These are phyloP conservation scores for Hesperophylax magnus DNA, from an alignment of 1,140 invertebrate species.

Conservation along the genomic window DNA sequence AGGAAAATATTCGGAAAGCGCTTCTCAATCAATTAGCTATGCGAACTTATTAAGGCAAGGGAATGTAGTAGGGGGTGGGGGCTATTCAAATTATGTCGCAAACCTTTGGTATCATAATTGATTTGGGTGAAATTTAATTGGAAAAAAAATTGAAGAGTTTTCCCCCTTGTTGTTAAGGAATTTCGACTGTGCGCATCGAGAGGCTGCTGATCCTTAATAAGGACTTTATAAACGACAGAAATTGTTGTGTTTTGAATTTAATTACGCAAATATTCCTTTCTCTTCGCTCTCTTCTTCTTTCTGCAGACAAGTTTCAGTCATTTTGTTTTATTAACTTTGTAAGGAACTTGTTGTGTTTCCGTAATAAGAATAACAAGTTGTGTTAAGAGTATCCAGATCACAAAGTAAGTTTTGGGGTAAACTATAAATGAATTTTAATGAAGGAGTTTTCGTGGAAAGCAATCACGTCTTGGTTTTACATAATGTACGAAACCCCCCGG, in stretches of 20 bases:
- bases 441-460: too few relatives aligned
- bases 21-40: constrained; percentile 49
- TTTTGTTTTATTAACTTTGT: too few relatives aligned
- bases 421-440: too few relatives aligned
- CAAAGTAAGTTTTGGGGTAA: too few relatives aligned
- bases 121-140: constrained; percentile 38
- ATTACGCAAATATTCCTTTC: constrained; percentile 1
- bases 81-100: constrained; percentile 54
- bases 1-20: constrained; percentile 19
- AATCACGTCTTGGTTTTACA: too few relatives aligned
- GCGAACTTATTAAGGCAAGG: constrained; percentile 45
- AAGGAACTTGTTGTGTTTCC: too few relatives aligned
- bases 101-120: constrained; percentile 46
- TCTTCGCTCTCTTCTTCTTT: too few relatives aligned
- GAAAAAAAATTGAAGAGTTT: constrained; percentile 29
- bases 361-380: too few relatives aligned
- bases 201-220: constrained; percentile 33
- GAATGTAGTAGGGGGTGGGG: background rate
- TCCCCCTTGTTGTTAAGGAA: constrained; percentile 11
- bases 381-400: too few relatives aligned
- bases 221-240: background rate
- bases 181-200: constrained; percentile 14
- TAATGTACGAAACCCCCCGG: too few relatives aligned
- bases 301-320: too few relatives aligned
- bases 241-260: constrained; percentile 29